Conservation (phyloP, 2,797 vertebrate genomes). For the Decapterus maruadsi region DNA sequence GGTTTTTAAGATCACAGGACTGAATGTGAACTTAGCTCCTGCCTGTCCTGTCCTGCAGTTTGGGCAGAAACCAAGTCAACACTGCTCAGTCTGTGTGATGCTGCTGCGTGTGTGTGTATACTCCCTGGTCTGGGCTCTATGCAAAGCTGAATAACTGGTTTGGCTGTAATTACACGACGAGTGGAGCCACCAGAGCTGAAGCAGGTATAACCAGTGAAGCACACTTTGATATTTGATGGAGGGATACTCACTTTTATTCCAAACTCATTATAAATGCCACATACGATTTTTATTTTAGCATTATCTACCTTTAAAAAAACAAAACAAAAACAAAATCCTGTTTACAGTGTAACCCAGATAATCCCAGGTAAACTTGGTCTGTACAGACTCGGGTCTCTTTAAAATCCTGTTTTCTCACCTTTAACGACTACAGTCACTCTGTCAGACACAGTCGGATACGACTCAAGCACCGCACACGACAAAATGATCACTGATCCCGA, state of each 20-base stretch:
- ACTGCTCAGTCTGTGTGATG: neutral
- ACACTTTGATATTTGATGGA: neutral
- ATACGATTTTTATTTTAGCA: neutral
- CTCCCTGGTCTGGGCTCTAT: neutral
- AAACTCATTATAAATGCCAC: neutral
- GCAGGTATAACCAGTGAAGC: neutral
- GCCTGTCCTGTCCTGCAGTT: neutral
- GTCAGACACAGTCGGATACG: neutral
- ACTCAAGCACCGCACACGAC: neutral
- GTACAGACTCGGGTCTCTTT: neutral
- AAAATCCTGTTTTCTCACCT: neutral
- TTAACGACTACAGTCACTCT: neutral
- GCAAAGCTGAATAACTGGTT: slow-evolving; percentile 55
- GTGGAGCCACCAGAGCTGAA: neutral
- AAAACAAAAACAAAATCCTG: neutral
- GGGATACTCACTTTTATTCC: neutral
- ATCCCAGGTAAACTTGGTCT: neutral
- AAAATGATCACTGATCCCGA: neutral
- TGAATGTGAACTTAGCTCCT: neutral
- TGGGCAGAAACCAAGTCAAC: neutral
- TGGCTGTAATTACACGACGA: neutral
- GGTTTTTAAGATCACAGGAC: neutral
- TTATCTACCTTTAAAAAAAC: neutral
- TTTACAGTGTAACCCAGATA: neutral
- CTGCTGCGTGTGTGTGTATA: too few species aligned